Conservation (phyloP, 2,797 vertebrate species). For the Enteromius thamalakanensis region DNA sequence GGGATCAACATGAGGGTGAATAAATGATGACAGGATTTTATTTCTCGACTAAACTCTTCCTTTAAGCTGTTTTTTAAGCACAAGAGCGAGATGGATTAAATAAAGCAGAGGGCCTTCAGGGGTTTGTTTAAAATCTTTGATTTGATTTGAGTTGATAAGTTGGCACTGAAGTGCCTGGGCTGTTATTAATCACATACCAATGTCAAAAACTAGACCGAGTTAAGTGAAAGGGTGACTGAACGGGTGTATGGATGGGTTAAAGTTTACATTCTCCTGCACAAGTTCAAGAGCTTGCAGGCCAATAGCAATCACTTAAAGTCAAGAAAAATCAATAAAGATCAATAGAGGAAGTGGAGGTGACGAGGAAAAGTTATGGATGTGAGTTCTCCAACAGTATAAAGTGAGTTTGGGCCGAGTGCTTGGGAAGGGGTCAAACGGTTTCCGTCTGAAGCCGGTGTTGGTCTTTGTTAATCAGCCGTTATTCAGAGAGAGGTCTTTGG, state of each 20-base stretch:
- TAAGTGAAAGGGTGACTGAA: not conserved
- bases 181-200: not conserved
- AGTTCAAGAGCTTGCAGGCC: not conserved
- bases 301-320: not conserved
- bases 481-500: slow-evolving; percentile 34
- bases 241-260: not conserved
- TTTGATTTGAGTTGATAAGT: slow-evolving; percentile 7
- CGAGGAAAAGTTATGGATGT: not conserved
- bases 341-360: not conserved
- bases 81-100: not conserved
- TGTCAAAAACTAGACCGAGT: not conserved
- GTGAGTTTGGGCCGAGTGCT: not conserved
- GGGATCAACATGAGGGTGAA: not conserved
- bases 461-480: slow-evolving; percentile 44
- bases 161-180: not conserved
- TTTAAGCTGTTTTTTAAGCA: not conserved
- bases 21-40: not conserved
- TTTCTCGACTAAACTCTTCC: not conserved
- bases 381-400: slow-evolving; percentile 7
- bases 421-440: not conserved
- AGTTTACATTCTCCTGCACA: not conserved
- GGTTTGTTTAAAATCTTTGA: slow-evolving; percentile 8
- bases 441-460: slow-evolving; percentile 1
- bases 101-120: not conserved
- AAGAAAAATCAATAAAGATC: not conserved